Evolutionary conservation across 2,797 vertebrate species (phyloP).

Genomic region (Gymnopithys bicolor): DNA sequence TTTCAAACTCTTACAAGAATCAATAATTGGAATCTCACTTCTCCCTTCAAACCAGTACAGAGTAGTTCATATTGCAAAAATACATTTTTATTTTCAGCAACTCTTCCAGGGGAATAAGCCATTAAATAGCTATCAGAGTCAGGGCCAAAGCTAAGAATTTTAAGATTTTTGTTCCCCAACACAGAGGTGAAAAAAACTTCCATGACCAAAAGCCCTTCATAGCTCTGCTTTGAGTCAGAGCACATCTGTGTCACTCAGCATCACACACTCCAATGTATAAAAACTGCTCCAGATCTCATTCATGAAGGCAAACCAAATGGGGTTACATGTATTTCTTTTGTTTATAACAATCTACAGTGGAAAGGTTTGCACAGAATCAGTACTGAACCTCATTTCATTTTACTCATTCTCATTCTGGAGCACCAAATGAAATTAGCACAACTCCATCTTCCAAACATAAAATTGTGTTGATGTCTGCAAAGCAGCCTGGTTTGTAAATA

Average conservation of each 20-base stretch:
- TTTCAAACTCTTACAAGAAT: neutral
- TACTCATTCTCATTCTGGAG: slow-evolving; percentile 35
- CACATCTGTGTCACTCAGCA: slow-evolving; percentile 46
- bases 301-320: slow-evolving; percentile 14
- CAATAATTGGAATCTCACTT: neutral
- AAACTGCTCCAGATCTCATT: slow-evolving; percentile 53
- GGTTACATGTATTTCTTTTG: neutral
- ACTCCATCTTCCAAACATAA: slow-evolving; percentile 20
- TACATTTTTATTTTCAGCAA: neutral
- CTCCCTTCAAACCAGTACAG: fast-evolving
- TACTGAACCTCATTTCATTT: slow-evolving; percentile 27
- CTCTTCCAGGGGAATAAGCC: neutral
- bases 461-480: slow-evolving; percentile 55
- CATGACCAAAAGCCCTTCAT: neutral
- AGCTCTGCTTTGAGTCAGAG: slow-evolving; percentile 1
- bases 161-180: neutral
- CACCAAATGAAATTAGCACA: slow-evolving; percentile 53
- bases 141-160: neutral
- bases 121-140: neutral
- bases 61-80: neutral
- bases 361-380: neutral
- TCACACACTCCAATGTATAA: slow-evolving; percentile 39
- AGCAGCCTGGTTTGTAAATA: slow-evolving; percentile 72
- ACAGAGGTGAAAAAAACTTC: neutral
- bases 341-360: slow-evolving; percentile 14